Percentiles rank a stretch among this genome's conserved stretches.
Evolutionary conservation across 2,797 vertebrate species (phyloP).

Genomic region (Stomatorhinus walkeri): DNA sequence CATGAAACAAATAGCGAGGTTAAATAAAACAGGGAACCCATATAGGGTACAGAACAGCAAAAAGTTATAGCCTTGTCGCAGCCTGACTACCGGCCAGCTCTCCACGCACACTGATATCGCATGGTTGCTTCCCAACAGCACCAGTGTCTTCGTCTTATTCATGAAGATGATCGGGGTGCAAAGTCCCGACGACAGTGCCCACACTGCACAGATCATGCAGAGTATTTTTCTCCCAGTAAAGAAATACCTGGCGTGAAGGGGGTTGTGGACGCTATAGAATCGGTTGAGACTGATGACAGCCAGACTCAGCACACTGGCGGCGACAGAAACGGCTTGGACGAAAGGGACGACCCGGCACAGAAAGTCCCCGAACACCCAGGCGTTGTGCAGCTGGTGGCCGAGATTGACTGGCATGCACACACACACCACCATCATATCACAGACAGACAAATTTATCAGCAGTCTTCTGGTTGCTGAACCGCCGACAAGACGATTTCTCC

Average conservation of each 20-base stretch:
- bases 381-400: constrained; percentile 53
- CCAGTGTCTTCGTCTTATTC: constrained; percentile 46
- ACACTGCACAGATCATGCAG: constrained; percentile 49
- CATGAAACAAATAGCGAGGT: constrained; percentile 49
- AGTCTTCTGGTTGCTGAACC: constrained; percentile 50
- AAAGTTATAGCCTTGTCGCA: constrained; percentile 54
- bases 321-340: constrained; percentile 56
- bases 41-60: constrained; percentile 53
- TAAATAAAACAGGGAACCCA: constrained; percentile 52
- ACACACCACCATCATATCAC: constrained; percentile 60
- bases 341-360: constrained; percentile 56
- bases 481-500: constrained; percentile 41
- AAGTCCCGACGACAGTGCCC: constrained; percentile 47
- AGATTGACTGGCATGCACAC: constrained; percentile 59
- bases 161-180: constrained; percentile 51
- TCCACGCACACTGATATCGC: constrained; percentile 50
- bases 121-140: constrained; percentile 40
- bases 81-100: constrained; percentile 46
- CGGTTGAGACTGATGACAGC: constrained; percentile 54
- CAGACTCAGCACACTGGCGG: constrained; percentile 56
- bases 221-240: constrained; percentile 45
- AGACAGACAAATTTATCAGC: constrained; percentile 53
- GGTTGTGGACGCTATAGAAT: constrained; percentile 55
- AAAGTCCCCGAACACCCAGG: constrained; percentile 55
- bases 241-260: constrained; percentile 49